A percentile compares a stretch with the other conserved stretches of the same genome.
These are phyloP conservation scores for Isoperla grammatica DNA, from an alignment of 2,888 invertebrate genomes.

Conservation along the genomic window DNA sequence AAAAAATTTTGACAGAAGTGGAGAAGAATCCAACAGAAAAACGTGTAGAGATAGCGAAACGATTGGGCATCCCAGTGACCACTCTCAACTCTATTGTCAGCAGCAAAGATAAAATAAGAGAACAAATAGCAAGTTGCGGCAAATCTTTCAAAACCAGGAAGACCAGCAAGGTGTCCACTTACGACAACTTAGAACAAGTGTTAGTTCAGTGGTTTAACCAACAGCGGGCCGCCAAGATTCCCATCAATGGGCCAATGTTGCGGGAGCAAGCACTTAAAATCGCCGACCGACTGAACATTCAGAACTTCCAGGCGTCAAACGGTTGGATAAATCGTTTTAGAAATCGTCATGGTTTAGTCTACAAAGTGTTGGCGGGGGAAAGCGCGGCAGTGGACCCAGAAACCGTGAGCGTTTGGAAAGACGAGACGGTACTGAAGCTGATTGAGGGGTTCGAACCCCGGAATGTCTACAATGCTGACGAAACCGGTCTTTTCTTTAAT, in stretches of 20 bases:
- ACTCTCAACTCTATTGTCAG: too few relatives aligned
- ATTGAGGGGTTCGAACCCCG: slow-evolving; percentile 1
- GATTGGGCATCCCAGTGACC: too few relatives aligned
- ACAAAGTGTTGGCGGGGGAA: background rate
- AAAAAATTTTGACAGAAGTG: too few relatives aligned
- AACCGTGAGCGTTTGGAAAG: slow-evolving; percentile 25
- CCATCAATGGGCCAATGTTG: slow-evolving; percentile 30
- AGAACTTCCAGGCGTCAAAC: slow-evolving; percentile 26
- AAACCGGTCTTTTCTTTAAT: slow-evolving; percentile 36
- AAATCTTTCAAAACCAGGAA: too few relatives aligned
- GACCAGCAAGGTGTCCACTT: too few relatives aligned
- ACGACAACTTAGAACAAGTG: slow-evolving; percentile 2
- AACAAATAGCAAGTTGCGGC: too few relatives aligned
- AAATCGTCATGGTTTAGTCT: slow-evolving; percentile 7
- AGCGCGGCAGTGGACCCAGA: slow-evolving; percentile 20
- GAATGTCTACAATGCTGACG: slow-evolving; percentile 23
- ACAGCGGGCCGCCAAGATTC: slow-evolving; percentile 19
- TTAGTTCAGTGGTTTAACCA: slow-evolving; percentile 9
- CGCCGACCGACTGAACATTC: slow-evolving; percentile 23
- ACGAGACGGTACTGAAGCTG: slow-evolving; percentile 24
- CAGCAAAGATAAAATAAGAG: too few relatives aligned
- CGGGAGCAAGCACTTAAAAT: slow-evolving; percentile 28
- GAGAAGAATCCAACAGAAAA: too few relatives aligned
- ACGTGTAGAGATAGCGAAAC: too few relatives aligned
- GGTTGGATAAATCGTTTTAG: slow-evolving; percentile 32